Conservation (phyloP, 2,113 vertebrate genomes). For the Arizona elegans region DNA sequence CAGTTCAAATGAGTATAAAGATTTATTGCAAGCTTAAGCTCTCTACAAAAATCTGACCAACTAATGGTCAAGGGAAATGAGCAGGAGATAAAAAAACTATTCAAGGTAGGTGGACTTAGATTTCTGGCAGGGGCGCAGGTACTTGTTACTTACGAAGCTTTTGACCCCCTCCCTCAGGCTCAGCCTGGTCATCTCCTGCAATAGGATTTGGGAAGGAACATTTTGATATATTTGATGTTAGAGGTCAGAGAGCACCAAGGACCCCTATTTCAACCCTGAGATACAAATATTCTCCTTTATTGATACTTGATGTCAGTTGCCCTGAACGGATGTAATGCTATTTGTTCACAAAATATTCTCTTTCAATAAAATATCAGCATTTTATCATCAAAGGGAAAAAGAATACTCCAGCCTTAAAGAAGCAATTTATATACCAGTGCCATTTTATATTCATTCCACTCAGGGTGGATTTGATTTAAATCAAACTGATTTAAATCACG, state of each 20-base stretch:
- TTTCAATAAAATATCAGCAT: background rate
- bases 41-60: background rate
- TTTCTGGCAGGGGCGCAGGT: background rate
- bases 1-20: background rate
- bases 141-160: background rate
- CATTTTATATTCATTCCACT: background rate
- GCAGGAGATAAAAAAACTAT: background rate
- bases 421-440: background rate
- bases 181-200: too few relatives aligned
- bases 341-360: background rate
- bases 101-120: background rate
- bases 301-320: background rate
- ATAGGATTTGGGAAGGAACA: background rate
- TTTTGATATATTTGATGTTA: background rate
- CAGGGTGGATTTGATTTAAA: too few relatives aligned
- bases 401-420: background rate
- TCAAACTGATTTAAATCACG: too few relatives aligned
- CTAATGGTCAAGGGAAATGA: background rate
- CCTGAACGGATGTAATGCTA: background rate
- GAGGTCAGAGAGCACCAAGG: background rate
- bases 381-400: background rate
- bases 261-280: background rate
- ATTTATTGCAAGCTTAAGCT: background rate
- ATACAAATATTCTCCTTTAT: background rate
- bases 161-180: background rate